Base-by-base conservation (phyloP, 2,113 vertebrate species). In the Accipiter virgatus region DNA sequence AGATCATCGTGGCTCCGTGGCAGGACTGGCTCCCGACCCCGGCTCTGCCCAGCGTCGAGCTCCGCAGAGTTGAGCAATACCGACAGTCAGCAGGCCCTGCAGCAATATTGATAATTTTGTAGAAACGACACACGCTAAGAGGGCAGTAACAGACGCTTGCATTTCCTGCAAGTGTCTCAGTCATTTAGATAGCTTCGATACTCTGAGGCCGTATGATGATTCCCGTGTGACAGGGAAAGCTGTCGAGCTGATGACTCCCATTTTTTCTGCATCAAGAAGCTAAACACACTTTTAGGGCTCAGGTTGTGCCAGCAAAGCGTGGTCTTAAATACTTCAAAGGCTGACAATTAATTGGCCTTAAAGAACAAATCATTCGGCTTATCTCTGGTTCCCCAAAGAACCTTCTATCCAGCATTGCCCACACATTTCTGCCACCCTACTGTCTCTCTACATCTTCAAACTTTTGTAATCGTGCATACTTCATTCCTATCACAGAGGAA, bases 21-120 rank as follows among this genome's bases (percentile, higher is more conserved):
- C 65, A 65, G 27, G 16, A 59, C 31, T 17, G 45, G 11, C 50
- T 56, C 7, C 56, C 56, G 29, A 31, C 4, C 16, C 27, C 3
- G 2, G 11, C 2, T 55, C 8, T 53, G 55, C 42, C 34, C 38
- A n/a, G 26, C 3, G 1, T 1, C 27, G 23, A 61, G 18, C 17
- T 65, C 32, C 6, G 2, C 1, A 0, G 52, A 40, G 47, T 3
- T 52, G n/a, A 55, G 43, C 23, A 81, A 16, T 3, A 25, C 40
- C 52, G 15, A 42, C 43, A 81, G 10, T 11, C 56, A 89, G 3
- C 9, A 74, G 27, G 3, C 23, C n/a, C 36, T 53, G n/a, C 61
- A 86, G 52, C 38, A 56, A 21, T 20, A 26, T 2, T 40, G 47
- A 16, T 27, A 42, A 31, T 19, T 85, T 52, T 78, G 19, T 42